Percentiles rank a stretch among this genome's conserved stretches.
Conservation (phyloP, 2,113 vertebrate genomes). For the Ovis canadensis region DNA sequence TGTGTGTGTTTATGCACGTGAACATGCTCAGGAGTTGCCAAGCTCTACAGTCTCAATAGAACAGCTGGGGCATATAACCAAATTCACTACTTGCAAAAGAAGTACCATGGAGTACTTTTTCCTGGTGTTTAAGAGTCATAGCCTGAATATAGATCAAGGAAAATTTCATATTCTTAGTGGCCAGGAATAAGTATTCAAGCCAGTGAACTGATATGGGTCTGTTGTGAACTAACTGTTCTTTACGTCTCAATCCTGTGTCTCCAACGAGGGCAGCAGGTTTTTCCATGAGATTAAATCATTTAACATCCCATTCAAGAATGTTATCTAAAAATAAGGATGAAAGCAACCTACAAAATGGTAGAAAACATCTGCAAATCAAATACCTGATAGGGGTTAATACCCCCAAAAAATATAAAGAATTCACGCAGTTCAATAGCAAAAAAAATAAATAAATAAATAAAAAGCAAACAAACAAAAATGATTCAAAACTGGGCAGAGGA, state of each 20-base stretch:
- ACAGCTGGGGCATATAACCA: background rate
- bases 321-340: background rate
- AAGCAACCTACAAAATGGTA: background rate
- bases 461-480: background rate
- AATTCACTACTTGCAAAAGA: background rate
- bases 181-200: background rate
- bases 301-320: background rate
- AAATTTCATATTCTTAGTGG: background rate
- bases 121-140: background rate
- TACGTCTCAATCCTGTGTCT: background rate
- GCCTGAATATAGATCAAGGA: background rate
- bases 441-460: no score
- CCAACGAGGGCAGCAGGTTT: background rate
- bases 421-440: background rate
- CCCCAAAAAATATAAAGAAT: background rate
- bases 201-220: background rate
- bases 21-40: background rate
- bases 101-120: background rate
- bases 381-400: background rate
- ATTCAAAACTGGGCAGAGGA: background rate
- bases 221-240: background rate
- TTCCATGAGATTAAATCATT: background rate
- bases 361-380: background rate
- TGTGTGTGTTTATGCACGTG: rapidly evolving
- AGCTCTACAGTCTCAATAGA: background rate